A percentile compares a stretch with the other conserved stretches of the same genome.
phyloP scores from a whole-genome alignment of 1,140 invertebrate species.

The Procambarus clarkii region DNA sequence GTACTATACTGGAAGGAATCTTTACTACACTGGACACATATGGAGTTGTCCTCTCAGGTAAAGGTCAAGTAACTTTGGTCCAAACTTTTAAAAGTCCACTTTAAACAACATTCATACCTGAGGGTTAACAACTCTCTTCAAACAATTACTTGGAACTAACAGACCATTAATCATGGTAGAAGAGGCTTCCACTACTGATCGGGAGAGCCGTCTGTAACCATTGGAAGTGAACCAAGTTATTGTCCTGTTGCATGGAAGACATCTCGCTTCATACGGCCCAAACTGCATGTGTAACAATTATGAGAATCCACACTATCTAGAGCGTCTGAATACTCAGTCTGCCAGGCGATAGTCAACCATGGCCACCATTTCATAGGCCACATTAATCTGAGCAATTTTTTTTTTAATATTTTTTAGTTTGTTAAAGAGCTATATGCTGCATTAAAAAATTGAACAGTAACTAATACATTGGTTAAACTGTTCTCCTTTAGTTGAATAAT shows the following conservation, averaged over 20 bases:
- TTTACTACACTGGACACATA: slow-evolving; percentile 52
- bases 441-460: slow-evolving; percentile 3
- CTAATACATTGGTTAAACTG: background rate
- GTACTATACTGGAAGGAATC: slow-evolving; percentile 64
- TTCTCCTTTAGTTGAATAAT: background rate
- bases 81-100: slow-evolving; percentile 22
- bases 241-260: slow-evolving; percentile 52
- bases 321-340: slow-evolving; percentile 32
- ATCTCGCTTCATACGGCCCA: slow-evolving; percentile 36
- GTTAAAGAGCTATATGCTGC: background rate
- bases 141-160: slow-evolving; percentile 27
- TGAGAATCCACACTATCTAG: slow-evolving; percentile 38
- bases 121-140: slow-evolving; percentile 26
- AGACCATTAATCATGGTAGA: slow-evolving; percentile 13
- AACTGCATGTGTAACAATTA: slow-evolving; percentile 40
- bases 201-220: background rate
- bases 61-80: slow-evolving; percentile 61
- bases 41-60: slow-evolving; percentile 47
- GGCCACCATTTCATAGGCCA: slow-evolving; percentile 7
- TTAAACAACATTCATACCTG: slow-evolving; percentile 17
- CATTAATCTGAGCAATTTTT: slow-evolving; percentile 1
- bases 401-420: background rate
- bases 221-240: slow-evolving; percentile 19
- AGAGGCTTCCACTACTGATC: slow-evolving; percentile 28
- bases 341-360: slow-evolving; percentile 30